These are phyloP conservation scores for Drosophila flavopinicola DNA, from an alignment of 2,888 invertebrate genomes.

Conservation along the genomic window DNA sequence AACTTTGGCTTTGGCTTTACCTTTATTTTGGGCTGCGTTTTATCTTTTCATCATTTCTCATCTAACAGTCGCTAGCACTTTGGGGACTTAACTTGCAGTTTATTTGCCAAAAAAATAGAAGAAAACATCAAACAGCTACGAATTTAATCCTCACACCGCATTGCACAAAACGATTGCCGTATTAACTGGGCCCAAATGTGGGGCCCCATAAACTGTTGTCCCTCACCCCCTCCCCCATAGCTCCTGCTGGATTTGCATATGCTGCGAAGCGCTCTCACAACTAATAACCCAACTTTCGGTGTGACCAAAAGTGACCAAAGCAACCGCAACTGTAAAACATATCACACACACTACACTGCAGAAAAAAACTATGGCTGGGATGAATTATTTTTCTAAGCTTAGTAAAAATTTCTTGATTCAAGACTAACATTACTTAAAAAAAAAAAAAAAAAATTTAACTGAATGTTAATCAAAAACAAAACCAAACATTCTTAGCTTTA, in stretches of 20 bases:
- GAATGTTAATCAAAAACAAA: too few species aligned
- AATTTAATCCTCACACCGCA: slow-evolving; percentile 20
- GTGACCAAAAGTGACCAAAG: slow-evolving; percentile 11
- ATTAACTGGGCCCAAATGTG: slow-evolving; percentile 18
- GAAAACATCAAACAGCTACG: slow-evolving; percentile 34
- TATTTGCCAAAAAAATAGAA: slow-evolving; percentile 28
- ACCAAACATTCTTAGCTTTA: too few species aligned
- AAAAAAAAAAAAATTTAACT: too few species aligned
- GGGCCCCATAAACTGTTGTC: not conserved
- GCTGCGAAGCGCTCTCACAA: slow-evolving; percentile 24
- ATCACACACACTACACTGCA: not conserved
- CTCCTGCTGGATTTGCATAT: slow-evolving; percentile 46
- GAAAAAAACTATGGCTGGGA: too few species aligned
- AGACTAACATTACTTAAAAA: too few species aligned
- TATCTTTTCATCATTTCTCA: slow-evolving; percentile 7
- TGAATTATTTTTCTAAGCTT: too few species aligned
- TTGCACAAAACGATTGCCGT: slow-evolving; percentile 23
- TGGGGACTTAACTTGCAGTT: slow-evolving; percentile 3
- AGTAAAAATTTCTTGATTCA: too few species aligned
- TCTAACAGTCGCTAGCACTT: slow-evolving; percentile 3
- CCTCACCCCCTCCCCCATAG: too few species aligned
- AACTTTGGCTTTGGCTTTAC: not conserved
- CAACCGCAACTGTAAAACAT: slow-evolving; percentile 29
- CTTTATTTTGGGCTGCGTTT: not conserved
- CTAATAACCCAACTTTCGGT: slow-evolving; percentile 63